Conservation (phyloP, 1,140 invertebrate species). For the Cecropterus lyciades region DNA sequence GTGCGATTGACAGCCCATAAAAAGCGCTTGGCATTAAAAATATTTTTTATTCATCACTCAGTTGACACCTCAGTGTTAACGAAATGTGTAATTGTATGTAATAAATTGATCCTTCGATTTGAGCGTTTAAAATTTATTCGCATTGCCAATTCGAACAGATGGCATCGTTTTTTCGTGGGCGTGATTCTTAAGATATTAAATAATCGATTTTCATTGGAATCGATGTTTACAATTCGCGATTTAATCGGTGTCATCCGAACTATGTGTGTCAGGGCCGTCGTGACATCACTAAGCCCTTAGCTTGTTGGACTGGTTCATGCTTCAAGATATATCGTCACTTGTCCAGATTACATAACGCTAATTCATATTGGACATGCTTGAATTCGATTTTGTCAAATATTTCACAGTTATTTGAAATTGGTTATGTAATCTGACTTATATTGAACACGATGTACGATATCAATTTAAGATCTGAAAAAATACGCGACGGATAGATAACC, state of each 20-base stretch:
- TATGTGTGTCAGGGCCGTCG: slow-evolving; percentile 43
- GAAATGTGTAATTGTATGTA: slow-evolving; percentile 9
- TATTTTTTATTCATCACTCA: slow-evolving; percentile 6
- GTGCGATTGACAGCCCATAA: background rate
- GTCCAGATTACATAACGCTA: no score
- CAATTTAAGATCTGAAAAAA: no score
- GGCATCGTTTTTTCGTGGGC: slow-evolving; percentile 17
- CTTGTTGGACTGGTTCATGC: no score
- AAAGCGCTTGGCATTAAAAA: background rate
- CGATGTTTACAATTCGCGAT: slow-evolving; percentile 29
- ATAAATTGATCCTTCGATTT: slow-evolving; percentile 11
- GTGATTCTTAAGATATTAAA: slow-evolving; percentile 31
- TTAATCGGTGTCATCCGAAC: slow-evolving; percentile 13
- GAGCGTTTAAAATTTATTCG: slow-evolving; percentile 19
- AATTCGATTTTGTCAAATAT: no score
- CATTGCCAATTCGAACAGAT: slow-evolving; percentile 13
- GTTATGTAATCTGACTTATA: no score
- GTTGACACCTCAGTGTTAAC: slow-evolving; percentile 18
- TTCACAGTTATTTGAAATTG: no score
- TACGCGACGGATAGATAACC: no score
- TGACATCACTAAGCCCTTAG: slow-evolving; percentile 42
- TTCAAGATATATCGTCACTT: no score
- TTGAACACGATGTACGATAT: no score
- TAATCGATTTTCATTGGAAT: slow-evolving; percentile 30
- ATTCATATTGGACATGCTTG: no score